Evolutionary conservation across 1,140 invertebrate species (phyloP).

Genomic region (Aphelinus certus): DNA sequence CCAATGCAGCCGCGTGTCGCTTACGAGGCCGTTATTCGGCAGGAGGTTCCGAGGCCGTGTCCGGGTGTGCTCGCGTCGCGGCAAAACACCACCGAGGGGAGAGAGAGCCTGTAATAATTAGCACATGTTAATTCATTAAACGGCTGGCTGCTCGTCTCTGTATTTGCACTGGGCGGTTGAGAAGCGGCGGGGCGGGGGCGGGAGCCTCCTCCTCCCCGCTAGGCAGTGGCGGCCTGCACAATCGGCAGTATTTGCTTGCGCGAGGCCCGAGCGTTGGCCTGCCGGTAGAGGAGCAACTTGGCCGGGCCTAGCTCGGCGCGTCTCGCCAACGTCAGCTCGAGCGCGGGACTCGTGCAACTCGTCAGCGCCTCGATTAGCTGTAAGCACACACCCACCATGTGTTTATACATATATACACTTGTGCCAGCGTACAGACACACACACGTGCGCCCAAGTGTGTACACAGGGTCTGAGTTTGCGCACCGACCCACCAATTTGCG

Average conservation of each 20-base stretch:
- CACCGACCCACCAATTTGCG: too few species aligned
- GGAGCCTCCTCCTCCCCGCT: neutral
- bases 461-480: too few species aligned
- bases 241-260: conserved; percentile 73
- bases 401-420: neutral
- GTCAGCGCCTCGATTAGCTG: conserved; percentile 53
- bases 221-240: conserved; percentile 57
- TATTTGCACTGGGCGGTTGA: neutral
- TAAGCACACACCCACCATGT: conserved; percentile 3
- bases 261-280: conserved; percentile 67
- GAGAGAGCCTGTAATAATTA: conserved; percentile 18
- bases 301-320: neutral
- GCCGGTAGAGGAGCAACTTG: conserved; percentile 57
- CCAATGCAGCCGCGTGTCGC: too few species aligned
- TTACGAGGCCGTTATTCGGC: too few species aligned
- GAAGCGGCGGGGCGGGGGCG: neutral
- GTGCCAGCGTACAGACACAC: too few species aligned
- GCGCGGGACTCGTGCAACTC: conserved; percentile 44
- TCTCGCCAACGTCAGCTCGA: conserved; percentile 53
- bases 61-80: too few species aligned
- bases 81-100: neutral
- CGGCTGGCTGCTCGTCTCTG: neutral
- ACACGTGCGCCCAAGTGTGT: too few species aligned
- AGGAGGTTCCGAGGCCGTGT: too few species aligned
- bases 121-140: conserved; percentile 30